Conservation (phyloP, 1,140 invertebrate genomes). For the Brachionus calyciflorus region DNA sequence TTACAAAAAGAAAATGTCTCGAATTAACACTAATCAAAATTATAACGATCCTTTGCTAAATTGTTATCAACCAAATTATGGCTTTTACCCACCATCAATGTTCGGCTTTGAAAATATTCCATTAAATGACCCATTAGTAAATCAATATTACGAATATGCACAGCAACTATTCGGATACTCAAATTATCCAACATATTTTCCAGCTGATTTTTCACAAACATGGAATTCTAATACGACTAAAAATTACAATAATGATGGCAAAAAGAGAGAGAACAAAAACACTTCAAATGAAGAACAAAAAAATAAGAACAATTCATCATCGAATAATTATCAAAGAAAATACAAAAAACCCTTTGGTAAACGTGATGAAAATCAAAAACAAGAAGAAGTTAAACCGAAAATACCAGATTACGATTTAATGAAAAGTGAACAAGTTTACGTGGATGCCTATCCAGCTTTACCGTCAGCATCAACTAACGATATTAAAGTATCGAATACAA, state of each 20-base stretch:
- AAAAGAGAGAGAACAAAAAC: neutral
- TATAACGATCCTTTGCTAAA: neutral
- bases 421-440: constrained; percentile 13
- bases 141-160: constrained; percentile 7
- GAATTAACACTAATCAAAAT: neutral
- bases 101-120: neutral
- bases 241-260: neutral
- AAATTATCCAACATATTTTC: constrained; percentile 30
- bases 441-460: constrained; percentile 11
- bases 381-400: neutral
- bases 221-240: neutral
- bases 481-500: no score
- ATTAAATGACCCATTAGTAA: constrained; percentile 10
- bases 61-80: constrained; percentile 1
- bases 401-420: neutral
- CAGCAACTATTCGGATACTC: constrained; percentile 5
- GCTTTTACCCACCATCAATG: neutral
- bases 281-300: neutral
- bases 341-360: constrained; percentile 1
- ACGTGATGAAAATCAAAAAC: neutral
- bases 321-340: neutral
- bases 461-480: no score
- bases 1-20: neutral
- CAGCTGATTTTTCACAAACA: constrained; percentile 6
- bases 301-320: neutral